These are phyloP conservation scores for Amorpha juglandis DNA, from an alignment of 2,888 invertebrate genomes.

Conservation along the genomic window DNA sequence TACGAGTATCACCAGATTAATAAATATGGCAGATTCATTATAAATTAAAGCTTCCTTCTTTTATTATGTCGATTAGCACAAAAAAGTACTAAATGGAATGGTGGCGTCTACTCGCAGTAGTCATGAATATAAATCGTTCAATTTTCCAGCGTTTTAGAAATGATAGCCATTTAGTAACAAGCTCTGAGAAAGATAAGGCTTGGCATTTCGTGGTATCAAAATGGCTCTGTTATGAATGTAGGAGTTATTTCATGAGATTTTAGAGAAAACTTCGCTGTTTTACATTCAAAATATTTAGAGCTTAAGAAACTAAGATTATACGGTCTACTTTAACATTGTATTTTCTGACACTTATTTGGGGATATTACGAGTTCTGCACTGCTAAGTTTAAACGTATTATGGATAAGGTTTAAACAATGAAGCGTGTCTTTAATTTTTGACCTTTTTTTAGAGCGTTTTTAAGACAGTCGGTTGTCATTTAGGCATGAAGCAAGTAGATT, in stretches of 20 bases:
- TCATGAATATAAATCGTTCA: slow-evolving; percentile 53
- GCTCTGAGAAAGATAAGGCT: slow-evolving; percentile 32
- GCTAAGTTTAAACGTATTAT: too few species aligned
- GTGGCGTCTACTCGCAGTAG: slow-evolving; percentile 29
- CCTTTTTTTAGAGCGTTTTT: too few species aligned
- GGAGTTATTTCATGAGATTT: slow-evolving; percentile 22
- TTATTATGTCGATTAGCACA: slow-evolving; percentile 25
- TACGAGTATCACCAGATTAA: background rate
- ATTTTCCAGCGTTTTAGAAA: slow-evolving; percentile 40
- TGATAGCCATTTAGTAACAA: slow-evolving; percentile 35
- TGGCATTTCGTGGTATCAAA: slow-evolving; percentile 30
- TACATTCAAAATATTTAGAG: background rate
- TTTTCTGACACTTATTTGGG: background rate
- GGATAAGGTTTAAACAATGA: too few species aligned
- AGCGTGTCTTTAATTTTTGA: too few species aligned
- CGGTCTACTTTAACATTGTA: background rate
- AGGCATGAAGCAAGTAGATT: too few species aligned
- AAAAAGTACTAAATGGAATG: slow-evolving; percentile 28
- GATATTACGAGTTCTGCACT: too few species aligned
- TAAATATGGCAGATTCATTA: background rate
- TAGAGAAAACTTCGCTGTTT: slow-evolving; percentile 15
- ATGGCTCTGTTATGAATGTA: slow-evolving; percentile 25
- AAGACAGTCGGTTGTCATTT: too few species aligned
- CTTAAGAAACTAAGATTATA: background rate
- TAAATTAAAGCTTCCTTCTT: slow-evolving; percentile 2